Base-by-base conservation (phyloP, 2,888 invertebrate genomes). In the Pemphredon lugubris region DNA sequence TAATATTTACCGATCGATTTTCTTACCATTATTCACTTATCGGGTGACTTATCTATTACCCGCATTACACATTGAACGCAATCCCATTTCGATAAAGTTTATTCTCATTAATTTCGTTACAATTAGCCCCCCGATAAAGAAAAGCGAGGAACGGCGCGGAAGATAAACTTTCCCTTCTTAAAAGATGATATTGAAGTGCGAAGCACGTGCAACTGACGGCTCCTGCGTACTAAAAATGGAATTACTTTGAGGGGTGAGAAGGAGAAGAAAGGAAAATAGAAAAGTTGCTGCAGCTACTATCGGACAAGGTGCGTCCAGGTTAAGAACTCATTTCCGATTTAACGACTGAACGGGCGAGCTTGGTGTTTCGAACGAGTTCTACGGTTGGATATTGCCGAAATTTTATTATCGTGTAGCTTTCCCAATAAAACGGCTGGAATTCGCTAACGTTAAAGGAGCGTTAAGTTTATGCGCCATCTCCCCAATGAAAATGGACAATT, bases 301-400 rank as follows among this genome's bases (percentile, higher is more conserved):
- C n/a, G 55, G 64, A 34, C 40, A 37, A 57, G 58, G 50, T 32
- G 45, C 60, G 64, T 54, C 48, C 59, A 47, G 65, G 67, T 78
- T 67, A 78, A 79, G 73, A 75, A 65, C 70, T 78, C 73, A 71
- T 79, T 79, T 71, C 73, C 68, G 71, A 76, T 76, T 76, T 77
- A 78, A 79, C 73, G 78, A 71, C 48, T 55, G 48, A 39, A 26
- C 65, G 63, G 26, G 16, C 47, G 48, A 11, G 14, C 37, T 16
- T 30, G 30, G 42, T 40, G 58, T 55, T 51, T 34, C 53, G 34
- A 39, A 13, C 45, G 59, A 50, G 47, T 57, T 60, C 68, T 40
- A 42, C 26, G 68, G 6, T 58, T 21, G 48, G 68, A 55, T 64
- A 66, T 69, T 63, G 54, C 18, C 48, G 59, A 70, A 73, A 77